phyloP scores from a whole-genome alignment of 2,797 vertebrate species.

The Tamandua tetradactyla region DNA sequence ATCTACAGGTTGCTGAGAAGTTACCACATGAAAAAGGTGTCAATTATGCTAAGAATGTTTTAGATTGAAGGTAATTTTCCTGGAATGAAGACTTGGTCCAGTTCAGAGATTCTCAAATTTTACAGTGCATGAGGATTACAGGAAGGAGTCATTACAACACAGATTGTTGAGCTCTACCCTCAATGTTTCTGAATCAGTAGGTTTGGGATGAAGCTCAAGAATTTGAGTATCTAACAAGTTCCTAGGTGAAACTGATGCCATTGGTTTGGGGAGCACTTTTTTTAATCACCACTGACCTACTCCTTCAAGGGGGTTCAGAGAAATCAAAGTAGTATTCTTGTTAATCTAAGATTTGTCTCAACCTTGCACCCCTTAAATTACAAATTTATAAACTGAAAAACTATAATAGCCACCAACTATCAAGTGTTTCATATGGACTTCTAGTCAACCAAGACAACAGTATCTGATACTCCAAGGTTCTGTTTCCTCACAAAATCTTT shows the following conservation, averaged over 20 bases:
- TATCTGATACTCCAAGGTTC: no score
- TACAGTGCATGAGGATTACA: neutral
- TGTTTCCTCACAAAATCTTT: no score
- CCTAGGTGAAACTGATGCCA: no score
- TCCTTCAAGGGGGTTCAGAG: neutral
- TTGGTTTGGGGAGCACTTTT: neutral
- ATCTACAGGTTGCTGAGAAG: neutral
- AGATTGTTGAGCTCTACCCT: neutral
- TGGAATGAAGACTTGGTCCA: neutral
- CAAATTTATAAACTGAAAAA: conserved; percentile 52
- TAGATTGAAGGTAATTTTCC: neutral
- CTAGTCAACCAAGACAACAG: no score
- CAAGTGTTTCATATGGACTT: no score
- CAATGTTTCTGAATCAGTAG: no score
- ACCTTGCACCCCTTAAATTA: neutral
- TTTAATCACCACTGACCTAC: neutral
- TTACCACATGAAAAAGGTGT: neutral
- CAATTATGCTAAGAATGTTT: neutral
- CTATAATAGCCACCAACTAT: neutral
- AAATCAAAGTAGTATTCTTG: neutral
- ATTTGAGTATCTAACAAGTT: no score
- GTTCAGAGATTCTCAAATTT: neutral
- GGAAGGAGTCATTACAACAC: neutral
- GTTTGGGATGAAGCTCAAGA: no score
- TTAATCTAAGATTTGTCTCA: neutral